Percentiles rank a stretch among this genome's conserved stretches.
Evolutionary conservation across 2,888 invertebrate species (phyloP).

Genomic region (Drosophila lutescens): DNA sequence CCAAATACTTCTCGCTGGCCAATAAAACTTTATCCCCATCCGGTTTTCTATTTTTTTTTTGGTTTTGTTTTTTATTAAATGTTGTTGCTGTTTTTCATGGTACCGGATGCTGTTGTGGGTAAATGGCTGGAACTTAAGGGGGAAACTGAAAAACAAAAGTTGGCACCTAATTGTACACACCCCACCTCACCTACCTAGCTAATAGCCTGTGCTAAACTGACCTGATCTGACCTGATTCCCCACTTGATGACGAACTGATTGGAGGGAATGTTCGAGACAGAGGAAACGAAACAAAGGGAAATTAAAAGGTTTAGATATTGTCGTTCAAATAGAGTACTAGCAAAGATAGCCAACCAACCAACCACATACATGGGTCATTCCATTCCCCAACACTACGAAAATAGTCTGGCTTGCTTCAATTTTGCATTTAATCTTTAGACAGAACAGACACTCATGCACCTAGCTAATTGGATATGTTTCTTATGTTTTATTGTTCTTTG

Average conservation of each 20-base stretch:
- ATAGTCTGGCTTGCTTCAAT: conserved; percentile 42
- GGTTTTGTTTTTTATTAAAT: conserved; percentile 21
- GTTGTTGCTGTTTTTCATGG: conserved; percentile 31
- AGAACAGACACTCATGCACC: conserved; percentile 77
- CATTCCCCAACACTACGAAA: conserved; percentile 64
- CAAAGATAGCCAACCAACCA: conserved; percentile 58
- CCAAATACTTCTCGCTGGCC: neutral
- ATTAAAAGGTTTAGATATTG: conserved; percentile 39
- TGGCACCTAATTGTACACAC: conserved; percentile 7
- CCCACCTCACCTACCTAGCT: conserved; percentile 31
- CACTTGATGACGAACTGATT: conserved; percentile 49
- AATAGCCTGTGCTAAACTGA: conserved; percentile 39
- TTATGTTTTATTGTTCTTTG: conserved; percentile 21
- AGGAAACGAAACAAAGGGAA: conserved; percentile 46
- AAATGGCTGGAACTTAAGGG: conserved; percentile 62
- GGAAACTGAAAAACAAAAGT: conserved; percentile 54
- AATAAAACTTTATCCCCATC: conserved; percentile 36
- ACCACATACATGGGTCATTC: conserved; percentile 62
- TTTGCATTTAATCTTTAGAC: conserved; percentile 50
- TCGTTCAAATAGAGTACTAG: conserved; percentile 54
- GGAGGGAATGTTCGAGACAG: conserved; percentile 35
- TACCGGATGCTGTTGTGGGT: conserved; percentile 65
- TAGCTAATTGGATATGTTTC: conserved; percentile 67
- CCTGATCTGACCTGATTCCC: conserved; percentile 42
- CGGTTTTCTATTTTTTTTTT: conserved; percentile 3